phyloP scores from a whole-genome alignment of 2,113 vertebrate genomes.

The Bucco capensis region DNA sequence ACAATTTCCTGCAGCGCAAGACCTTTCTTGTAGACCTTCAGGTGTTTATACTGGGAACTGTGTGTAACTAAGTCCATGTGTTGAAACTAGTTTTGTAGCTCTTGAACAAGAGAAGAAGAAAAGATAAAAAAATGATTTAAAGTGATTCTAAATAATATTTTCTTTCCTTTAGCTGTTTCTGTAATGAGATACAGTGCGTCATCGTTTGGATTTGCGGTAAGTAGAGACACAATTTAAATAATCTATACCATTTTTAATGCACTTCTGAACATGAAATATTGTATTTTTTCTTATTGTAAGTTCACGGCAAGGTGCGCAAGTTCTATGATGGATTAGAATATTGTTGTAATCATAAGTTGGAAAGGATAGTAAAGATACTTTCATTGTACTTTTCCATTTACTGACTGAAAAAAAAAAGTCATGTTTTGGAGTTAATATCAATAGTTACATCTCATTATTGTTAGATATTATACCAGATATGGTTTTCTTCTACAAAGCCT shows the following conservation, averaged over 20 bases:
- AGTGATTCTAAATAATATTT: conserved; percentile 70
- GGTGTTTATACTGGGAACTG: not conserved
- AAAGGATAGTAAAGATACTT: not conserved
- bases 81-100: not conserved
- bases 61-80: not conserved
- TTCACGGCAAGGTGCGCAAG: not conserved
- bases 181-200: conserved; percentile 98
- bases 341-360: not conserved
- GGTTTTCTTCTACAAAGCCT: not conserved
- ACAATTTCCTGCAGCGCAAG: not conserved
- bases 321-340: not conserved
- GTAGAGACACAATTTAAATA: conserved; percentile 65
- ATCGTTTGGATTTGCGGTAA: conserved; percentile 98
- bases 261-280: not conserved
- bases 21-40: not conserved
- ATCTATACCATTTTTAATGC: not conserved
- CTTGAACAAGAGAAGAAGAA: not conserved
- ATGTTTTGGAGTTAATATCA: not conserved
- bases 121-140: not conserved
- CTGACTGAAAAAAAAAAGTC: not conserved
- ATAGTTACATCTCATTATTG: not conserved
- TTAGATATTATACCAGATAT: not conserved
- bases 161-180: conserved; percentile 89
- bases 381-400: not conserved
- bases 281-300: not conserved